Base-by-base conservation (phyloP, 1,140 invertebrate genomes). In the Sitodiplosis mosellana region DNA sequence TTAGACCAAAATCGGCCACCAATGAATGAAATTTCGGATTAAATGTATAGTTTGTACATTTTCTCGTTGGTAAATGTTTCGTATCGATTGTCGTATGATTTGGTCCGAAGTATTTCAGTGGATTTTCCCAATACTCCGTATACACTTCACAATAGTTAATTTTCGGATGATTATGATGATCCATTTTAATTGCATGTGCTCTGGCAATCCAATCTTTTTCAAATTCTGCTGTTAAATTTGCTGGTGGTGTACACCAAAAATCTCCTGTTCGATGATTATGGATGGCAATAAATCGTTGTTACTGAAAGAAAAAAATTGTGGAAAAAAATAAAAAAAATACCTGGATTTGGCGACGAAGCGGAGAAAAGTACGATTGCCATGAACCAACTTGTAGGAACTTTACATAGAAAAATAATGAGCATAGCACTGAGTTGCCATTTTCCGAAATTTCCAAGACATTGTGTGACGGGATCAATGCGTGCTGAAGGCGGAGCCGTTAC, bases 341-440 rank as follows among this genome's bases (percentile, higher is more conserved):
- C 27, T 10, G 3, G 7, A 14, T 41, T 10, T 11, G 37, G 36
- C 2, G 5, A 21, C 8, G 47, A 37, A 3, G 47, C 47, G 14
- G 47, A 41, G 22, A 20, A 48, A 33, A 48, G 41, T 2, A 47
- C n/a, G 18, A 58, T 60, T 18, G 59, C 61, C 55, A 65, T 66
- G 34, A 67, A 66, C 65, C 65, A 67, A 2, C 64, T 59, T 0
- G 60, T 61, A 2, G 65, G 65, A 46, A 67, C 65, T 49, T 67
- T 67, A 36, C 61, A 64, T 8, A 67, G 50, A 49, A 61, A 67
- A 21, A 67, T 60, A 38, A 66, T 49, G 1, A 62, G 47, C 6
- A 64, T 60, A 3, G 60, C 58, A 36, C 63, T 56, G 33, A 64
- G 21, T 46, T 67, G 65, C 63, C 63, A 67, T 34, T 54, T 55